Evolutionary conservation across 2,797 vertebrate genomes (phyloP), one percentile per base, ranked within the genome.

Genomic region (Poeciliopsis infans): DNA sequence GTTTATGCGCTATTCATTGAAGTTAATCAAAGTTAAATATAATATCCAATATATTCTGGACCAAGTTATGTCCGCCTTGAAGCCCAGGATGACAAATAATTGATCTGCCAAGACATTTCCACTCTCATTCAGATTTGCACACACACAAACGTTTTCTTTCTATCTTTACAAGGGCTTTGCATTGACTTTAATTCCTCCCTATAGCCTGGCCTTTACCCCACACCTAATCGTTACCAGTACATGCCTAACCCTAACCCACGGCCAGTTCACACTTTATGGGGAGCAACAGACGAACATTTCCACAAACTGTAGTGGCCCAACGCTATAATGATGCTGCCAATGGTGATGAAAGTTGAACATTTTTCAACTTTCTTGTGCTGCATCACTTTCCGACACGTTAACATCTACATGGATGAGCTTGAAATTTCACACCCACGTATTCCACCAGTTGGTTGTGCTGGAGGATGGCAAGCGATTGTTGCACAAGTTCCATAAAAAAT

Each of bases 1-100:
- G 79, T 79, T 81, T 45, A 69, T 69, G 41, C 0, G 25, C 75
- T 72, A 86, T 90, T 69, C 75, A 86, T 88, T 81, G 66, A 39
- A 36, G 61, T 74, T 55, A 66, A 83, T 83, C 79, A 75, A 76
- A 90, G 78, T 68, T 25, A 51, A 79, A 82, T 64, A 70, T 66
- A 55, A 45, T 81, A 70, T 70, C 28, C 69, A 86, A 47, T 77
- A 59, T 59, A 75, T 78, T 59, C 79, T 77, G 72, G 77, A 79
- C 78, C 45, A 75, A 33, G 79, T 80, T 83, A 46, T 28, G 61
- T 79, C 49, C 36, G 70, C 15, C 66, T 25, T 75, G 59, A 83
- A 74, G 51, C 79, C 45, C 75, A 51, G 66, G 51, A 74, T 33
- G 66, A 82, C 47, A 49, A 75, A 72, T 76, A 66, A 78, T 78